Conservation (phyloP, 2,888 invertebrate species). For the Heteropelma amictum region DNA sequence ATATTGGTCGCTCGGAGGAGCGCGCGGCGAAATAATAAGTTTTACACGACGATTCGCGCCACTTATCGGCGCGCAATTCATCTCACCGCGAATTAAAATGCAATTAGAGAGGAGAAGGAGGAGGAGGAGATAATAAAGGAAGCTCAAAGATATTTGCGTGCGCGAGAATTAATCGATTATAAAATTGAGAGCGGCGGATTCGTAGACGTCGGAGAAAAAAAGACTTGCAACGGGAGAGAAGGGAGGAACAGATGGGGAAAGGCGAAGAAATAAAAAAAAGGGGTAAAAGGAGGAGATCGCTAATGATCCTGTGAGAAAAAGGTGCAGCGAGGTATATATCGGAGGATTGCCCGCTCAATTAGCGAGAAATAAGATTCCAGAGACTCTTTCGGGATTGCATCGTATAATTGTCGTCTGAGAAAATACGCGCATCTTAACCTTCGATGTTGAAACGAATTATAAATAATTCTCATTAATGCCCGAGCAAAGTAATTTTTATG, state of each 20-base stretch:
- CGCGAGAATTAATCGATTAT: conserved; percentile 26
- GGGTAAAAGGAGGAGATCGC: conserved; percentile 40
- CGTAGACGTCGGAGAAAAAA: no score
- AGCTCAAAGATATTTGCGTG: conserved; percentile 19
- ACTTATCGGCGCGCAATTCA: conserved; percentile 38
- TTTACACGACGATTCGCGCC: conserved; percentile 41
- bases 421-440: conserved; percentile 23
- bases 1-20: no score
- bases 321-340: conserved; percentile 32
- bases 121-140: conserved; percentile 23
- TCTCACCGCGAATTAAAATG: conserved; percentile 42
- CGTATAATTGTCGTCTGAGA: conserved; percentile 55
- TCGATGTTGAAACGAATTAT: no score
- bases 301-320: conserved; percentile 50
- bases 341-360: conserved; percentile 59
- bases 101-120: conserved; percentile 46
- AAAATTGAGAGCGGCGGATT: no score
- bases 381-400: conserved; percentile 59
- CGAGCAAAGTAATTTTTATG: no score
- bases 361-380: conserved; percentile 58
- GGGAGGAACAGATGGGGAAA: no score
- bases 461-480: no score
- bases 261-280: conserved; percentile 35
- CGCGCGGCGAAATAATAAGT: background rate
- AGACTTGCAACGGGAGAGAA: no score